Percentiles rank a stretch among this genome's conserved stretches.
Evolutionary conservation across 1,140 invertebrate genomes (phyloP).

Genomic region (Zophobas morio): DNA sequence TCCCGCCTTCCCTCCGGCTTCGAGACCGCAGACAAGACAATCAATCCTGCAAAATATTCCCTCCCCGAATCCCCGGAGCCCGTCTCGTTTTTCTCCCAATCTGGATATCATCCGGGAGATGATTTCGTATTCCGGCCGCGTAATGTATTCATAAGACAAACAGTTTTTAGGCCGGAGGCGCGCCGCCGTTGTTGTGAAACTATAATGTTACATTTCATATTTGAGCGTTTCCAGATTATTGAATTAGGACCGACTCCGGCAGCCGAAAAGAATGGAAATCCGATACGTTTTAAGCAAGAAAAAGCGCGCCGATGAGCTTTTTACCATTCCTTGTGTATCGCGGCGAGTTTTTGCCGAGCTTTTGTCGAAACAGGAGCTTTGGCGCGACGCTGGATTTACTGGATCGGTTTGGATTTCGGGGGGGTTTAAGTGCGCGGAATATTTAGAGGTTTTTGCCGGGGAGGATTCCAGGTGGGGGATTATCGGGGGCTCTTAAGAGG

Average conservation of each 20-base stretch:
- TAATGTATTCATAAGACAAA: slow-evolving; percentile 43
- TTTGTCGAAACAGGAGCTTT: not conserved
- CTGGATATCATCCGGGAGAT: slow-evolving; percentile 27
- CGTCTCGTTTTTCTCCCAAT: slow-evolving; percentile 35
- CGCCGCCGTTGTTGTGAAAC: slow-evolving; percentile 37
- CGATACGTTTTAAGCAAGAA: slow-evolving; percentile 1
- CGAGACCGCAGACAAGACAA: too few species aligned
- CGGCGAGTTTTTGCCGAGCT: not conserved
- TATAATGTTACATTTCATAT: slow-evolving; percentile 36
- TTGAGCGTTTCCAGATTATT: slow-evolving; percentile 40
- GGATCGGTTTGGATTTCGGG: slow-evolving; percentile 1
- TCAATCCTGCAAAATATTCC: too few species aligned
- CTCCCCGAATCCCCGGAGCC: not conserved
- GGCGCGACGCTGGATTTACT: not conserved
- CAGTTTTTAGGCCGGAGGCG: slow-evolving; percentile 38
- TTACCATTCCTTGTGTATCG: not conserved
- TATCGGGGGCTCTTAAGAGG: too few species aligned
- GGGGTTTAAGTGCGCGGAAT: not conserved
- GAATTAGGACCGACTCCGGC: slow-evolving; percentile 9
- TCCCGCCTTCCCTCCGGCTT: too few species aligned
- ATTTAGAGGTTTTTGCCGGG: not conserved
- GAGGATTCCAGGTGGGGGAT: too few species aligned
- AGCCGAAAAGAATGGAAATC: slow-evolving; percentile 3
- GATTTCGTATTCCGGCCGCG: slow-evolving; percentile 37
- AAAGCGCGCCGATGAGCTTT: not conserved